These are phyloP conservation scores for Brachyptera putata DNA, from an alignment of 2,888 invertebrate species.

Conservation along the genomic window DNA sequence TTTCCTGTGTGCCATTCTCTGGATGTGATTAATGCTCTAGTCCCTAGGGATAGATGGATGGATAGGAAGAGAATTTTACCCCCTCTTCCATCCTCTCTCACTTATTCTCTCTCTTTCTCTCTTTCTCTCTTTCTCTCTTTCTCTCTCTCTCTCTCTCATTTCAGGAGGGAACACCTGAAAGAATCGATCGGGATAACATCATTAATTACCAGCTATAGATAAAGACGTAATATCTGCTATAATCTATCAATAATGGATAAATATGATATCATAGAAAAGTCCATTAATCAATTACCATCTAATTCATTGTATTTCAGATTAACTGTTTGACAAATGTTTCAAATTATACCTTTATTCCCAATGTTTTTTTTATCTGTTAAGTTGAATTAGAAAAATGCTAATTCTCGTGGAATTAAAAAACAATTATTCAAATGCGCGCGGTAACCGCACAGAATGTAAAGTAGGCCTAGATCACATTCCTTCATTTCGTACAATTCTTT, in stretches of 20 bases:
- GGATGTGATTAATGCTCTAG: constrained; percentile 48
- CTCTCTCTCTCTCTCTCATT: not conserved
- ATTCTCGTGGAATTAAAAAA: no score
- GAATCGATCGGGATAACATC: not conserved
- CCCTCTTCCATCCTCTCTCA: not conserved
- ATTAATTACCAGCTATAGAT: constrained; percentile 1
- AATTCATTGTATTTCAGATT: no score
- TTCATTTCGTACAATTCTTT: no score
- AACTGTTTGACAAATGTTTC: no score
- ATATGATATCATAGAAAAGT: not conserved
- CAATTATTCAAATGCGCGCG: no score
- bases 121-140: not conserved
- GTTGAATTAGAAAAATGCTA: no score
- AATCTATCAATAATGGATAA: not conserved
- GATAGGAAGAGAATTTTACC: constrained; percentile 18
- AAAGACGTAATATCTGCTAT: not conserved
- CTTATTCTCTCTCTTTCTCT: not conserved
- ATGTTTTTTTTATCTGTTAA: no score
- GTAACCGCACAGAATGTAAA: no score
- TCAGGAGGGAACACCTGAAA: constrained; percentile 13
- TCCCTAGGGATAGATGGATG: constrained; percentile 40
- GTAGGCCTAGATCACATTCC: no score
- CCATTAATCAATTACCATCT: no score
- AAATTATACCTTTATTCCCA: no score
- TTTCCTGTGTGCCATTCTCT: constrained; percentile 41